A percentile compares a stretch with the other conserved stretches of the same genome.
Conservation (phyloP, 1,140 invertebrate genomes). For the Lutraria rhynchaena region DNA sequence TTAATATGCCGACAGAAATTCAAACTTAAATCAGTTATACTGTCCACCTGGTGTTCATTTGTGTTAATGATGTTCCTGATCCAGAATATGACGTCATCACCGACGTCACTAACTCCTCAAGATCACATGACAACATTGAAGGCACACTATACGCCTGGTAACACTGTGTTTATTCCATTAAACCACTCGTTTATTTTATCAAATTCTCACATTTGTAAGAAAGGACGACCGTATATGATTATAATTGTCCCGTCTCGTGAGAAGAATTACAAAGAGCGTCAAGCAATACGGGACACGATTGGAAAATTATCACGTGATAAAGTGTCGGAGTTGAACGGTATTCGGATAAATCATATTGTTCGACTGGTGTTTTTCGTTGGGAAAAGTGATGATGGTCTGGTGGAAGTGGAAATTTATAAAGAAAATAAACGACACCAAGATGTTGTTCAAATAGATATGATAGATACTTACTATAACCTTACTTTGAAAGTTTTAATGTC, state of each 20-base stretch:
- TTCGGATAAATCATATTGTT: not conserved
- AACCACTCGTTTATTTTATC: no score
- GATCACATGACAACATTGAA: no score
- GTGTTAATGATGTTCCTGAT: no score
- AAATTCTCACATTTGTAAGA: no score
- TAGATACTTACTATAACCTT: conserved; percentile 50
- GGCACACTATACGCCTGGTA: no score
- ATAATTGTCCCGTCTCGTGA: conserved; percentile 1
- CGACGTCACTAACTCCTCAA: no score
- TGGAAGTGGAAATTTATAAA: conserved; percentile 15
- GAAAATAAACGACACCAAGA: conserved; percentile 47
- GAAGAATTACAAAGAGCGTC: not conserved
- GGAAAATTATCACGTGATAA: not conserved
- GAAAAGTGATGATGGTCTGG: not conserved
- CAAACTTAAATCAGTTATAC: no score
- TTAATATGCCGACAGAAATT: no score
- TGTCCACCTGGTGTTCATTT: no score
- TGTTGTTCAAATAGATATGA: conserved; percentile 59
- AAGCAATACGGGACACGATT: conserved; percentile 3
- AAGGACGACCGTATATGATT: not conserved
- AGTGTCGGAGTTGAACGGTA: not conserved
- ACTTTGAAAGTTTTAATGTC: conserved; percentile 55
- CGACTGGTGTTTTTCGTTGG: conserved; percentile 31
- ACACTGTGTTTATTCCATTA: no score
- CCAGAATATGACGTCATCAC: no score